phyloP scores from a whole-genome alignment of 2,888 invertebrate genomes.

The Tipula lateralis region DNA sequence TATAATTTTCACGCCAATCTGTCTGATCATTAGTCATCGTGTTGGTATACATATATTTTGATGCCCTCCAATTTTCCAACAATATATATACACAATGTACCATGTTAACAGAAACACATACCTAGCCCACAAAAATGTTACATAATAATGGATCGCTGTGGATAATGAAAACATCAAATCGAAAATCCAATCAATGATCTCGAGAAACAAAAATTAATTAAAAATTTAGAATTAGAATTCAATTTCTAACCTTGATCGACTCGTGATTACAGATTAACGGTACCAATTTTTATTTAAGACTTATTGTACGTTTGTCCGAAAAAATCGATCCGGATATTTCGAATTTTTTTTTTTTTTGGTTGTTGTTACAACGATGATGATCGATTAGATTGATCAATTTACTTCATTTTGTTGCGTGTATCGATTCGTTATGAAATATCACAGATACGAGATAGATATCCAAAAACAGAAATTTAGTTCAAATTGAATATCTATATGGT shows the following conservation, averaged over 20 bases:
- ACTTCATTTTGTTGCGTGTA: background rate
- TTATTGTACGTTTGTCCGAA: background rate
- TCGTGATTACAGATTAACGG: constrained; percentile 1
- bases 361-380: background rate
- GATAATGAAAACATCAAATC: background rate
- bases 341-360: background rate
- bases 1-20: background rate
- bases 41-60: background rate
- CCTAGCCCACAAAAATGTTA: background rate
- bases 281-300: background rate
- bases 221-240: background rate
- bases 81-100: background rate
- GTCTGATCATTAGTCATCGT: background rate
- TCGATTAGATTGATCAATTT: constrained; percentile 11
- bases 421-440: background rate
- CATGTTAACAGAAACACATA: background rate
- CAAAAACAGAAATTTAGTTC: background rate
- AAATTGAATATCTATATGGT: background rate
- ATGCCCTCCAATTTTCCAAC: background rate
- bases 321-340: constrained; percentile 5
- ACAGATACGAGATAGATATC: background rate
- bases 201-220: background rate
- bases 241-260: constrained; percentile 19
- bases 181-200: background rate
- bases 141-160: background rate